Percentiles rank a stretch among this genome's conserved stretches.
Evolutionary conservation across 2,113 vertebrate species (phyloP).

Genomic region (Panthera uncia): DNA sequence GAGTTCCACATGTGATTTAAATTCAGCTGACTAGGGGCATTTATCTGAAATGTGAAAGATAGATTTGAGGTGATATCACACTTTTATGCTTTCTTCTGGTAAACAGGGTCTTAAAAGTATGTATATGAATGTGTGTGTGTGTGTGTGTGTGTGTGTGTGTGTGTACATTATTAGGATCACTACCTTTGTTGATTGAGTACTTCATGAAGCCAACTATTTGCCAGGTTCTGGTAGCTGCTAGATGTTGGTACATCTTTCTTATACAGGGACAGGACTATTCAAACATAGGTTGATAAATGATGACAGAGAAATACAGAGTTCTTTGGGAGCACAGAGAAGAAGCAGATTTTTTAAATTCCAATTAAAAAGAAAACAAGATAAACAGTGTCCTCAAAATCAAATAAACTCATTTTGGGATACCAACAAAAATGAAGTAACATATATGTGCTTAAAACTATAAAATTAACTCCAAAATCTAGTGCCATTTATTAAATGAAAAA

Average conservation of each 20-base stretch:
- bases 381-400: background rate
- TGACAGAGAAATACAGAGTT: background rate
- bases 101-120: background rate
- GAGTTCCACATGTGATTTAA: background rate
- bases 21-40: background rate
- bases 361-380: background rate
- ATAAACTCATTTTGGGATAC: background rate
- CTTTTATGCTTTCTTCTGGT: background rate
- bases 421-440: background rate
- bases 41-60: background rate
- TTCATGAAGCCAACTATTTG: background rate
- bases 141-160: no score
- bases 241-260: background rate
- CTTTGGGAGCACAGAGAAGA: background rate
- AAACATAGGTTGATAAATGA: background rate
- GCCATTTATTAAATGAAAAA: background rate
- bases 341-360: background rate
- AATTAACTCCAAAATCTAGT: background rate
- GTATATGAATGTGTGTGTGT: background rate
- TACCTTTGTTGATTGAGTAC: background rate
- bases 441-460: background rate
- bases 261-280: background rate
- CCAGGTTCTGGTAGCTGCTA: background rate
- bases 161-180: background rate
- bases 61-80: background rate